These are phyloP conservation scores for Chiroxiphia lanceolata DNA, from an alignment of 2,797 vertebrate species.

Conservation along the genomic window DNA sequence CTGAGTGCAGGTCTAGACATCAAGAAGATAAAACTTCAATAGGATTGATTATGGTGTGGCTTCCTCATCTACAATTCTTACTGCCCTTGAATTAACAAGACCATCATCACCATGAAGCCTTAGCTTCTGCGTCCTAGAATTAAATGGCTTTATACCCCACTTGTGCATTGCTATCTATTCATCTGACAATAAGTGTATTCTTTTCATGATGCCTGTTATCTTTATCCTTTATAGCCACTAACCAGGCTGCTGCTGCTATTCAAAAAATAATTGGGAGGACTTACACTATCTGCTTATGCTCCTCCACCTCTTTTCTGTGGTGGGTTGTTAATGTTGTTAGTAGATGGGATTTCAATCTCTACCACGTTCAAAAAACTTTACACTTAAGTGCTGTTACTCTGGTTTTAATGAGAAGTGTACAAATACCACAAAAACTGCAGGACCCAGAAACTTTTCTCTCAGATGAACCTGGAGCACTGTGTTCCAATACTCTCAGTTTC, in stretches of 20 bases:
- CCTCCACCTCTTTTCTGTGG: neutral
- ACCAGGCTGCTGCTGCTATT: neutral
- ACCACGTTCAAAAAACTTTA: neutral
- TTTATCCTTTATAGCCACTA: neutral
- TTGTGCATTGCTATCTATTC: neutral
- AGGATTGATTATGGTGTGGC: neutral
- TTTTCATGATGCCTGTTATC: neutral
- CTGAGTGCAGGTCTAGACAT: neutral
- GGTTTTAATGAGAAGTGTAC: neutral
- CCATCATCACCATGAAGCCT: neutral
- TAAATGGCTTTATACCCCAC: neutral
- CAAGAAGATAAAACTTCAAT: neutral
- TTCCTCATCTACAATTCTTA: neutral
- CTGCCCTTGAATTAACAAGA: neutral
- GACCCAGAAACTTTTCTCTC: neutral
- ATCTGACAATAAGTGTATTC: neutral
- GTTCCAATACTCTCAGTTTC: neutral
- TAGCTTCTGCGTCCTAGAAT: neutral
- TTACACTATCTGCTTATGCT: neutral
- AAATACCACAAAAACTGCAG: neutral
- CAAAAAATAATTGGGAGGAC: neutral
- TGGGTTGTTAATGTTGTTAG: neutral
- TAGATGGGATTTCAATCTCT: neutral
- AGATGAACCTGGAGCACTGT: neutral
- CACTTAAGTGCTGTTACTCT: neutral